Conservation (phyloP, 2,888 invertebrate species). For the Nudaria mundana region DNA sequence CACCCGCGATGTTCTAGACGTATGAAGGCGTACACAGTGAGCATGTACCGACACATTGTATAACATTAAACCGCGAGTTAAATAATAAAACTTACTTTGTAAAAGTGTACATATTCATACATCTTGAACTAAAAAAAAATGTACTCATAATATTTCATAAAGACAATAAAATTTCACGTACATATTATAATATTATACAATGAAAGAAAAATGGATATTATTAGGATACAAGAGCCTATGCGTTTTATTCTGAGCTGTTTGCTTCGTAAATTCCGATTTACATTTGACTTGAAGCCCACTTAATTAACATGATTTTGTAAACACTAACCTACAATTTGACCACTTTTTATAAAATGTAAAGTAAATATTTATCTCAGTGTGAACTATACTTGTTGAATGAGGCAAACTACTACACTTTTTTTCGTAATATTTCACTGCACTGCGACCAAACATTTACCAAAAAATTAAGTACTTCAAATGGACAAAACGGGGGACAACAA, state of each 20-base stretch:
- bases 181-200: constrained; percentile 38
- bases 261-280: constrained; percentile 33
- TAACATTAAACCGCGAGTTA: constrained; percentile 11
- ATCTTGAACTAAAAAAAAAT: constrained; percentile 31
- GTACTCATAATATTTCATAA: constrained; percentile 38
- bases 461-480: too few species aligned
- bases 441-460: too few species aligned
- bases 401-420: too few species aligned
- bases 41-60: constrained; percentile 9
- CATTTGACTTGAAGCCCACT: constrained; percentile 29
- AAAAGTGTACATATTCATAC: constrained; percentile 28
- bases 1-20: constrained; percentile 32
- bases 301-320: constrained; percentile 25
- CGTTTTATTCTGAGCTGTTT: constrained; percentile 24
- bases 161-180: constrained; percentile 32
- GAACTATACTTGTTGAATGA: neutral
- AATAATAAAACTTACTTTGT: constrained; percentile 12
- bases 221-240: constrained; percentile 39
- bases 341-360: constrained; percentile 4
- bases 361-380: neutral
- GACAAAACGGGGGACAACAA: too few species aligned
- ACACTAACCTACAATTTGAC: constrained; percentile 17
- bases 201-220: constrained; percentile 34
- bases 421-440: too few species aligned
- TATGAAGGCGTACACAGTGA: constrained; percentile 20